phyloP scores from a whole-genome alignment of 1,140 invertebrate species.

The Acyrthosiphon pisum region DNA sequence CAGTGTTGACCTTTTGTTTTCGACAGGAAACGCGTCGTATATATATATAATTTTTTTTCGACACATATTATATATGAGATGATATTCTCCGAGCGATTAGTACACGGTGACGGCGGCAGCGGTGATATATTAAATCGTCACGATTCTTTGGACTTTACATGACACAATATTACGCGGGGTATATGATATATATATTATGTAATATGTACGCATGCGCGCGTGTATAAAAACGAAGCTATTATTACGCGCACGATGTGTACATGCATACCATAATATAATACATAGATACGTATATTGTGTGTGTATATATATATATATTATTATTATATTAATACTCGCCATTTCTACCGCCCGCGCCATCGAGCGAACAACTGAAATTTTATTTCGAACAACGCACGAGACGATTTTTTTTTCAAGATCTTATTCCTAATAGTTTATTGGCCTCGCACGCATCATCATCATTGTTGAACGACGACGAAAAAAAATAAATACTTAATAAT shows the following conservation, averaged over 20 bases:
- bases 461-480: not conserved
- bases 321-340: not conserved
- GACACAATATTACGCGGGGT: not conserved
- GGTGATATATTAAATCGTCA: conserved; percentile 32
- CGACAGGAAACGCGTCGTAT: conserved; percentile 20
- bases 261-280: not conserved
- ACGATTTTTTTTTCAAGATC: not conserved
- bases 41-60: not conserved
- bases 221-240: not conserved
- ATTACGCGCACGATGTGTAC: not conserved
- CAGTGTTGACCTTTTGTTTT: conserved; percentile 23
- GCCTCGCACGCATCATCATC: not conserved
- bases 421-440: not conserved
- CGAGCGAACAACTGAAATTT: not conserved
- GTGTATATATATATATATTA: not conserved
- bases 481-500: conserved; percentile 11
- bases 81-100: not conserved
- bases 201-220: too few species aligned
- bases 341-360: not conserved
- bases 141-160: conserved; percentile 29
- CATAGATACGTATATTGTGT: not conserved
- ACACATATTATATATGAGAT: conserved; percentile 14
- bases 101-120: not conserved
- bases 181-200: not conserved
- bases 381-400: not conserved